Conservation (phyloP, 1,140 invertebrate species). For the Zaprionus vittiger region DNA sequence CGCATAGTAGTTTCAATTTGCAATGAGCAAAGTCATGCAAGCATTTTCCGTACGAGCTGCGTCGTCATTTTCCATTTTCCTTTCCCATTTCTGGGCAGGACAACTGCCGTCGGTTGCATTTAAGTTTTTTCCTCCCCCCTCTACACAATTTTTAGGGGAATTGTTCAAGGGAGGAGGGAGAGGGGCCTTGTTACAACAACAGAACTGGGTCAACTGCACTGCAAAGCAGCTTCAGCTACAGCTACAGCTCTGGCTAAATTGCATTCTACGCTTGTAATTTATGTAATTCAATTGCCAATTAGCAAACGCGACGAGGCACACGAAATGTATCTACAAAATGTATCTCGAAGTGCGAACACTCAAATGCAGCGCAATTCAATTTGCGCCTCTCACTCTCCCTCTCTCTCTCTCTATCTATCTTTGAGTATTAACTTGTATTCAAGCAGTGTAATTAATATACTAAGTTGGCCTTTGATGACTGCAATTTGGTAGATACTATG, state of each 20-base stretch:
- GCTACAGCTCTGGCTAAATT: constrained; percentile 42
- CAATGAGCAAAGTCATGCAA: constrained; percentile 64
- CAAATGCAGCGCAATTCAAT: constrained; percentile 35
- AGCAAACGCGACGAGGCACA: constrained; percentile 31
- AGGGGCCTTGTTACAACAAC: not conserved
- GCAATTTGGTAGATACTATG: not conserved
- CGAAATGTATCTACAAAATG: constrained; percentile 27
- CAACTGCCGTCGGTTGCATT: constrained; percentile 32
- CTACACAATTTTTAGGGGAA: not conserved
- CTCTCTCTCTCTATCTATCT: not conserved
- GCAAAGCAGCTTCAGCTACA: constrained; percentile 37
- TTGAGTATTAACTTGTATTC: not conserved
- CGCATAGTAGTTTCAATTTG: constrained; percentile 63
- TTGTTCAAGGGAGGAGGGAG: not conserved
- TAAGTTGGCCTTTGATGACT: not conserved
- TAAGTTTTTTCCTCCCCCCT: constrained; percentile 21
- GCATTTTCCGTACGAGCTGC: constrained; percentile 62
- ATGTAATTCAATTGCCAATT: constrained; percentile 73
- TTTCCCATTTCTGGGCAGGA: not conserved
- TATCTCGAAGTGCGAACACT: constrained; percentile 41
- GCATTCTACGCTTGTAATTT: constrained; percentile 59
- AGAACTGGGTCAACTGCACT: constrained; percentile 53
- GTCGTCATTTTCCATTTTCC: constrained; percentile 37
- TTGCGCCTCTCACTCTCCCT: not conserved
- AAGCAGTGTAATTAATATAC: not conserved